Evolutionary conservation across 2,888 invertebrate species (phyloP).

Genomic region (Brenthis daphne): DNA sequence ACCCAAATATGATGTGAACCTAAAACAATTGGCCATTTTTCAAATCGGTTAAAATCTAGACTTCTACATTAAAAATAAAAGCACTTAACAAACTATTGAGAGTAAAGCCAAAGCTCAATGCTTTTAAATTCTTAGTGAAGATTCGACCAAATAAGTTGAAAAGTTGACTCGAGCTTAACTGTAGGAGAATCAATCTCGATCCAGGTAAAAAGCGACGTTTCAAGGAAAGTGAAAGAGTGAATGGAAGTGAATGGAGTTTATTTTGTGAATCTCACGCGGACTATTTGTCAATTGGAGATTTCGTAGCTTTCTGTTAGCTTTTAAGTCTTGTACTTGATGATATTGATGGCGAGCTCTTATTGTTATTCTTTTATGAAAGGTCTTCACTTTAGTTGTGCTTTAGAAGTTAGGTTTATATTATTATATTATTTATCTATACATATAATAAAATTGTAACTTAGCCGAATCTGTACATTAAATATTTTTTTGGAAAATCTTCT

Average conservation of each 20-base stretch:
- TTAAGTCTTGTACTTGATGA: too few species aligned
- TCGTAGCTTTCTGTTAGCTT: too few species aligned
- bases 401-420: too few species aligned
- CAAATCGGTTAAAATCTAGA: constrained; percentile 13
- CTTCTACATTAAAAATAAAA: constrained; percentile 18
- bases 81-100: constrained; percentile 18
- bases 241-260: constrained; percentile 27
- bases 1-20: neutral
- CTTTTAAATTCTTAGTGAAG: constrained; percentile 37
- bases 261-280: constrained; percentile 26
- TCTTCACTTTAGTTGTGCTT: too few species aligned
- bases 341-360: too few species aligned
- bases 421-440: too few species aligned
- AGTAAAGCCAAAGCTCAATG: constrained; percentile 28
- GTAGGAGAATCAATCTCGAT: constrained; percentile 41
- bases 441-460: too few species aligned
- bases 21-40: constrained; percentile 1
- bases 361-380: too few species aligned
- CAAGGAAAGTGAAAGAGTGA: constrained; percentile 27
- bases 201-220: constrained; percentile 35
- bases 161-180: constrained; percentile 39
- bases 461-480: too few species aligned
- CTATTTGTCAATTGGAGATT: constrained; percentile 28
- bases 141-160: constrained; percentile 33
- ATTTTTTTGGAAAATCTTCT: too few species aligned